phyloP scores from a whole-genome alignment of 2,797 vertebrate species.

The Neostethus bicornis region DNA sequence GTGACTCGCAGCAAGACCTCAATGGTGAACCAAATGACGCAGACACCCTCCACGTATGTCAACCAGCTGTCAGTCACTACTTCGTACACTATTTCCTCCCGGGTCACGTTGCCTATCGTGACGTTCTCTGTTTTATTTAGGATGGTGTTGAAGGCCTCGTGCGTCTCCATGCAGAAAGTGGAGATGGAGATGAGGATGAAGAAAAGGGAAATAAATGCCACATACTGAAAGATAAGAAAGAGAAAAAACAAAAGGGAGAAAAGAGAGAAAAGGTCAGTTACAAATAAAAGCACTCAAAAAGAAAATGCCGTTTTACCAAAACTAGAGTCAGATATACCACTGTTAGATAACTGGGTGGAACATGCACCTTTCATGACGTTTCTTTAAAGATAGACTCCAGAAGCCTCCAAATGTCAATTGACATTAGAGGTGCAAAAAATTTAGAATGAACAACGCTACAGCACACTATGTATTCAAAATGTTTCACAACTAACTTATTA shows the following conservation, averaged over 20 bases:
- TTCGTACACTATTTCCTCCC: conserved; percentile 86
- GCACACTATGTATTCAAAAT: too few relatives aligned
- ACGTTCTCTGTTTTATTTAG: conserved; percentile 94
- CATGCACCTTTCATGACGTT: too few relatives aligned
- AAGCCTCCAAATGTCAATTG: too few relatives aligned
- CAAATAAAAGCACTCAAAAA: conserved; percentile 19
- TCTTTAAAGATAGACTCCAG: too few relatives aligned
- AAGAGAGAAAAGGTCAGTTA: conserved; percentile 23
- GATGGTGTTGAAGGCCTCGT: conserved; percentile 97
- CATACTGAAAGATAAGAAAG: conserved; percentile 83
- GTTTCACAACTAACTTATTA: too few relatives aligned
- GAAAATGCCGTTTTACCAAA: conserved; percentile 35
- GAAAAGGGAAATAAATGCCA: conserved; percentile 97
- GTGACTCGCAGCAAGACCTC: conserved; percentile 95
- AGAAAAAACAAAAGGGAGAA: conserved; percentile 6
- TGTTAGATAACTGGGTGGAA: background rate
- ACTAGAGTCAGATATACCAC: conserved; percentile 59
- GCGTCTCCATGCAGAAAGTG: conserved; percentile 99
- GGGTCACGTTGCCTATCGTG: conserved; percentile 87
- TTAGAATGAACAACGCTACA: too few relatives aligned
- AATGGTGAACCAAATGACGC: conserved; percentile 99
- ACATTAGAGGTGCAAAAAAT: too few relatives aligned
- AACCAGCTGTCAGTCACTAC: conserved; percentile 97
- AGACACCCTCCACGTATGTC: conserved; percentile 97
- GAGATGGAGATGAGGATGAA: conserved; percentile 99